A percentile compares a stretch with the other conserved stretches of the same genome.
phyloP scores from a whole-genome alignment of 1,140 invertebrate species.

The Lucilia sericata region DNA sequence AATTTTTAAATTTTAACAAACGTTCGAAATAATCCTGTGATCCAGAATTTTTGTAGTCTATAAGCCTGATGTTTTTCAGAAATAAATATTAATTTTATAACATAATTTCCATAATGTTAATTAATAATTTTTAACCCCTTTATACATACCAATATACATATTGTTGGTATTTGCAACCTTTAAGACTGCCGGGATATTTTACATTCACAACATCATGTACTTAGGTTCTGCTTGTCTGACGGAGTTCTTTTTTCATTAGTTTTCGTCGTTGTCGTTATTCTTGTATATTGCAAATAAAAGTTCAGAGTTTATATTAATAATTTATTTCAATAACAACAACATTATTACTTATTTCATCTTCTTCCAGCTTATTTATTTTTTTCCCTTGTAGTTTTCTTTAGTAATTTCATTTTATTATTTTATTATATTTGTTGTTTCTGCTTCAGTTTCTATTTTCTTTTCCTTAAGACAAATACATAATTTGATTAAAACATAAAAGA shows the following conservation, averaged over 20 bases:
- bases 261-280: not conserved
- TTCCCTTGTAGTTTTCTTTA: constrained; percentile 22
- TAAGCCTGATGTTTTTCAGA: no score
- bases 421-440: constrained; percentile 11
- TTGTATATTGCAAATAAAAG: not conserved
- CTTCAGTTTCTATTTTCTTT: not conserved
- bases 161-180: no score
- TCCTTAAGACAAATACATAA: constrained; percentile 20
- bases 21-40: no score
- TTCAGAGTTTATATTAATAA: constrained; percentile 36
- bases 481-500: constrained; percentile 43
- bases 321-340: constrained; percentile 41
- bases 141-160: no score
- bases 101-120: no score
- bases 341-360: not conserved
- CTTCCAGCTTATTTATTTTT: not conserved
- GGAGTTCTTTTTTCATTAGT: not conserved
- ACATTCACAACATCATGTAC: no score
- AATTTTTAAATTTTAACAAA: no score
- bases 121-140: no score
- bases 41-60: no score
- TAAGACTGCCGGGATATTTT: no score
- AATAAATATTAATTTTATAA: no score
- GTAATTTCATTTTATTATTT: constrained; percentile 26
- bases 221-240: no score